Percentiles rank a stretch among this genome's conserved stretches.
Conservation (phyloP, 2,797 vertebrate species). For the Sebastes taczanowskii region DNA sequence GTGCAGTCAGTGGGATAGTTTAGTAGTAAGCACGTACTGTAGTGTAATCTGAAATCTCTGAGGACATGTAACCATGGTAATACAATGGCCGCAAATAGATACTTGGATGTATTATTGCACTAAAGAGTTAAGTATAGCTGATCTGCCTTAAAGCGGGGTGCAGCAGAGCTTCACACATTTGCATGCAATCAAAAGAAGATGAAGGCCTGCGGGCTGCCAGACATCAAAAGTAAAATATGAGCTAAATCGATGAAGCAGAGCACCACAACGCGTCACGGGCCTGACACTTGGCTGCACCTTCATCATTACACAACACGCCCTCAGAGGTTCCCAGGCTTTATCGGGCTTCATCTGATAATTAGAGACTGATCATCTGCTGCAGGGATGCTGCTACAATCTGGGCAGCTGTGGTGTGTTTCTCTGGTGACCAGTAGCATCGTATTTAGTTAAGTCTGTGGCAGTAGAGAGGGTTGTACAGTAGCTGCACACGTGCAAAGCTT, state of each 20-base stretch:
- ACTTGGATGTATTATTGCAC: neutral
- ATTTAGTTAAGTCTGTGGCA: constrained; percentile 9
- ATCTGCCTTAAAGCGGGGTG: neutral
- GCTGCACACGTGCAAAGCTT: constrained; percentile 9
- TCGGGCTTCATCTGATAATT: constrained; percentile 60
- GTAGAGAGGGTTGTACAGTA: neutral
- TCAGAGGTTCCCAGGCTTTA: constrained; percentile 53
- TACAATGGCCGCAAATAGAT: neutral
- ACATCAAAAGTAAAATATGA: constrained; percentile 24
- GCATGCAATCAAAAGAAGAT: constrained; percentile 20
- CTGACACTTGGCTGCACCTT: constrained; percentile 44
- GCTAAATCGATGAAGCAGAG: constrained; percentile 25
- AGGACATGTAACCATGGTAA: neutral
- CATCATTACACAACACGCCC: constrained; percentile 63
- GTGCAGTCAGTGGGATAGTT: neutral
- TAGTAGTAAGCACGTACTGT: neutral
- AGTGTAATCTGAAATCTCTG: neutral
- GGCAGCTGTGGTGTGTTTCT: constrained; percentile 33
- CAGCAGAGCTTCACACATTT: constrained; percentile 3
- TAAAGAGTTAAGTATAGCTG: neutral
- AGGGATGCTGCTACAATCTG: constrained; percentile 33
- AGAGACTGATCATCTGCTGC: constrained; percentile 52
- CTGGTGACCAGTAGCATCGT: constrained; percentile 5
- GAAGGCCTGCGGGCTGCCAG: neutral
- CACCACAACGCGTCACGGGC: constrained; percentile 2